Evolutionary conservation across 2,888 invertebrate genomes (phyloP).

Genomic region (Eupithecia subumbrata): DNA sequence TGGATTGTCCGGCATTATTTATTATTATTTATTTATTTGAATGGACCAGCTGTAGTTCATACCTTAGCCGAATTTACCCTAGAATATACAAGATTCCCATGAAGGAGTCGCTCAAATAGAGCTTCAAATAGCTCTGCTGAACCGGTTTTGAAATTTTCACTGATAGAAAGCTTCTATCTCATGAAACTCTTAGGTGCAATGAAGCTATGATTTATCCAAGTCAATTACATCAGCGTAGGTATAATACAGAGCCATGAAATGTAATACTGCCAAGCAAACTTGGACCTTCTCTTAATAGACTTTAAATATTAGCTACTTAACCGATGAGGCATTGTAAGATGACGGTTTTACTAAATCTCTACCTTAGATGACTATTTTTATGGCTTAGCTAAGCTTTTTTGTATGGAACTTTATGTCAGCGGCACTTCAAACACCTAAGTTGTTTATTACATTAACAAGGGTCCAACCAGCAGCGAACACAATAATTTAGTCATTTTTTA

Average conservation of each 20-base stretch:
- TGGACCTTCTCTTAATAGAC: not conserved
- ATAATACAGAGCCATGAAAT: not conserved
- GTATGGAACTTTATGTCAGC: not conserved
- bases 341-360: slow-evolving; percentile 1
- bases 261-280: not conserved
- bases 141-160: not conserved
- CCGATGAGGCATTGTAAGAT: not conserved
- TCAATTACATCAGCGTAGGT: not conserved
- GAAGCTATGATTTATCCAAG: slow-evolving; percentile 3
- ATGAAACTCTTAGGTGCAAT: not conserved
- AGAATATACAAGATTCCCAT: not conserved
- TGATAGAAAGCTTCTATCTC: not conserved
- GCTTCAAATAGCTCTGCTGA: not conserved
- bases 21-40: too few species aligned
- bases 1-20: too few species aligned
- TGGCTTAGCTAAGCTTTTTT: slow-evolving; percentile 5
- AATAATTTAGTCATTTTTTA: slow-evolving; percentile 50
- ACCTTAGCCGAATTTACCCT: too few species aligned
- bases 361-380: slow-evolving; percentile 1
- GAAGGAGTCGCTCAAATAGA: not conserved
- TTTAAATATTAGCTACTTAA: not conserved
- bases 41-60: too few species aligned
- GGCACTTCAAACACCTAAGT: slow-evolving; percentile 27
- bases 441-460: slow-evolving; percentile 43
- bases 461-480: slow-evolving; percentile 38